Percentiles rank a stretch among this genome's conserved stretches.
phyloP scores from a whole-genome alignment of 2,113 vertebrate species.

The Lepus europaeus region DNA sequence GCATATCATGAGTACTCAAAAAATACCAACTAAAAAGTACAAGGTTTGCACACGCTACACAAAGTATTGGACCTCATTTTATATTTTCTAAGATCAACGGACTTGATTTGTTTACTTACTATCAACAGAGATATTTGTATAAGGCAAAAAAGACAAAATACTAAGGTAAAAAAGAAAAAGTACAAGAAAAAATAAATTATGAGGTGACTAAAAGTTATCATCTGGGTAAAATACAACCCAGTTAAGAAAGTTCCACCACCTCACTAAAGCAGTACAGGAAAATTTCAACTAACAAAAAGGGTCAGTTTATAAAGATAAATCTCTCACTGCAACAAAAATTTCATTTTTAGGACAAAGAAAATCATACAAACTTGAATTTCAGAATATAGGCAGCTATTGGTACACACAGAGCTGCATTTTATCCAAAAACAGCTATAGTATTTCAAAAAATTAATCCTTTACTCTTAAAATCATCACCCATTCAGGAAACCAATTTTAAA shows the following conservation, averaged over 20 bases:
- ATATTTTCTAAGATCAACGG: conserved; percentile 35
- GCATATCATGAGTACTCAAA: not conserved
- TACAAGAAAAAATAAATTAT: not conserved
- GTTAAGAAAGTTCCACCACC: not conserved
- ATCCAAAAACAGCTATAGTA: not conserved
- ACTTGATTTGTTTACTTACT: conserved; percentile 41
- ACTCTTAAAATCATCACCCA: conserved; percentile 36
- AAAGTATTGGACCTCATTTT: not conserved
- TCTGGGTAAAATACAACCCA: not conserved
- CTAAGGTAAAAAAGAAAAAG: not conserved
- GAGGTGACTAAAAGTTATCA: conserved; percentile 29
- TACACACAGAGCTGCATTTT: not conserved
- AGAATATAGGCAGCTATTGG: not conserved
- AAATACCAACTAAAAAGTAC: conserved; percentile 6
- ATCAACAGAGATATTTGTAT: not conserved
- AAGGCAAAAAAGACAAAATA: not conserved
- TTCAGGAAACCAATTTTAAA: conserved; percentile 21
- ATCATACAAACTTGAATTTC: conserved; percentile 19
- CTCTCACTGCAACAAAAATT: not conserved
- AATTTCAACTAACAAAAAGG: conserved; percentile 26
- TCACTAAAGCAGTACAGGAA: not conserved
- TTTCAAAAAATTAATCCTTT: conserved; percentile 51
- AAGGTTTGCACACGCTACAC: not conserved
- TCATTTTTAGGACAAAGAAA: conserved; percentile 41
- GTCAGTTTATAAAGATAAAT: not conserved